Evolutionary conservation across 2,797 vertebrate genomes (phyloP).

Genomic region (Sciurus vulgaris): DNA sequence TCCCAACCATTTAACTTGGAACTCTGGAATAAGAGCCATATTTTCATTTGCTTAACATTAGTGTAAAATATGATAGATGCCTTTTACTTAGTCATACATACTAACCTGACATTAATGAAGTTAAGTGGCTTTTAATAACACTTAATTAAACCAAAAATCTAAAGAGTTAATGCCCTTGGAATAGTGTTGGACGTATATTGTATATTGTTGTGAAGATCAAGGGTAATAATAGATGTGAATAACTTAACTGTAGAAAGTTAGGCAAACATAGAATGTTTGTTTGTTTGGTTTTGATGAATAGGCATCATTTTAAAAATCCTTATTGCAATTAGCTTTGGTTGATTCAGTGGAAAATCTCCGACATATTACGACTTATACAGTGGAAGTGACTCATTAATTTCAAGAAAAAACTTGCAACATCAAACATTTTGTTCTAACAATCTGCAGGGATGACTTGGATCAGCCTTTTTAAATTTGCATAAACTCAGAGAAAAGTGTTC

Average conservation of each 20-base stretch:
- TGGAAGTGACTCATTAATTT: slow-evolving; percentile 66
- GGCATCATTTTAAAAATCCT: slow-evolving; percentile 40
- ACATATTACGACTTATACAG: slow-evolving; percentile 49
- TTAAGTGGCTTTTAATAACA: slow-evolving; percentile 67
- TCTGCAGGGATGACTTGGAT: slow-evolving; percentile 44
- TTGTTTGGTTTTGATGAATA: slow-evolving; percentile 58
- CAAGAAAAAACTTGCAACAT: slow-evolving; percentile 54
- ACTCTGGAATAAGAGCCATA: not conserved
- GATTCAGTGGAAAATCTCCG: slow-evolving; percentile 44
- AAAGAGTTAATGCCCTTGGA: slow-evolving; percentile 7
- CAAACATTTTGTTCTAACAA: slow-evolving; percentile 65
- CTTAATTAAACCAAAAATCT: slow-evolving; percentile 52
- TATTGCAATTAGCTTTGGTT: slow-evolving; percentile 44
- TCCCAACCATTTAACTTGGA: not conserved
- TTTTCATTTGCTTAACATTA: slow-evolving; percentile 14
- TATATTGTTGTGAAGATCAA: slow-evolving; percentile 28
- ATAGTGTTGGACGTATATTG: not conserved
- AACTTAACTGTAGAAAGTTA: slow-evolving; percentile 3
- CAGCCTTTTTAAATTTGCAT: slow-evolving; percentile 50
- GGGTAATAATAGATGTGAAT: not conserved
- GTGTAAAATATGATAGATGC: not conserved
- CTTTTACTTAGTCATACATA: slow-evolving; percentile 56
- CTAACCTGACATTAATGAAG: slow-evolving; percentile 29
- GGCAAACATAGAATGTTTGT: slow-evolving; percentile 33
- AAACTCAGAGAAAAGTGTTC: slow-evolving; percentile 55